These are phyloP conservation scores for Onychostruthus taczanowskii DNA, from an alignment of 2,113 vertebrate genomes.

Conservation along the genomic window DNA sequence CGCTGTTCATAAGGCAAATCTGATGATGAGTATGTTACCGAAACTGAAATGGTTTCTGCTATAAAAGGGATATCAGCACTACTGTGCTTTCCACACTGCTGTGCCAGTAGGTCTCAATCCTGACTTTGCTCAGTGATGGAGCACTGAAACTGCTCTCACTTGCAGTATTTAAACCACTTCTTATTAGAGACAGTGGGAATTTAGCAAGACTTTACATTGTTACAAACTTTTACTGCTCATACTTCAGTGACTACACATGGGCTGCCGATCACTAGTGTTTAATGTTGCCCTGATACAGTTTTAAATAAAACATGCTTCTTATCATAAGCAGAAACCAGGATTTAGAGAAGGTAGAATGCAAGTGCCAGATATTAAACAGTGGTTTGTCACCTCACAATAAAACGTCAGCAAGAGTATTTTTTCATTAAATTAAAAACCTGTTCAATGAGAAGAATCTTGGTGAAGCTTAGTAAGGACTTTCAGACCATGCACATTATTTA, in stretches of 20 bases:
- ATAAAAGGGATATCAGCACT: background rate
- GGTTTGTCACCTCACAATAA: background rate
- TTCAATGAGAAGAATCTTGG: background rate
- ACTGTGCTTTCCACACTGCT: background rate
- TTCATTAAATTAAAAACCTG: background rate
- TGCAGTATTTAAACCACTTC: background rate
- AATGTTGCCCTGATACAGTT: background rate
- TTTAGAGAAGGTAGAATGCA: background rate
- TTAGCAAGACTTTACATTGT: background rate
- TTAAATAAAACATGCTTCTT: background rate
- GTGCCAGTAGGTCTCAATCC: background rate
- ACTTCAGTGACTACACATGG: background rate
- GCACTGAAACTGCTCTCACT: background rate
- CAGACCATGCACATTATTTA: background rate
- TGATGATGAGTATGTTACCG: background rate
- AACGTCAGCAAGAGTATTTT: background rate
- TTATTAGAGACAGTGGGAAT: background rate
- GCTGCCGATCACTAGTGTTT: background rate
- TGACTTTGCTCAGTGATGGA: background rate
- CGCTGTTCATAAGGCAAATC: background rate
- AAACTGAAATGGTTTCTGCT: background rate
- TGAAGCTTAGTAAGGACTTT: background rate
- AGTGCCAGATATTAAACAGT: background rate
- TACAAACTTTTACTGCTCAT: background rate
- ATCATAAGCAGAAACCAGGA: background rate